Percentiles rank a stretch among this genome's conserved stretches.
Evolutionary conservation across 2,888 invertebrate species (phyloP).

Genomic region (Drosophila mettleri): DNA sequence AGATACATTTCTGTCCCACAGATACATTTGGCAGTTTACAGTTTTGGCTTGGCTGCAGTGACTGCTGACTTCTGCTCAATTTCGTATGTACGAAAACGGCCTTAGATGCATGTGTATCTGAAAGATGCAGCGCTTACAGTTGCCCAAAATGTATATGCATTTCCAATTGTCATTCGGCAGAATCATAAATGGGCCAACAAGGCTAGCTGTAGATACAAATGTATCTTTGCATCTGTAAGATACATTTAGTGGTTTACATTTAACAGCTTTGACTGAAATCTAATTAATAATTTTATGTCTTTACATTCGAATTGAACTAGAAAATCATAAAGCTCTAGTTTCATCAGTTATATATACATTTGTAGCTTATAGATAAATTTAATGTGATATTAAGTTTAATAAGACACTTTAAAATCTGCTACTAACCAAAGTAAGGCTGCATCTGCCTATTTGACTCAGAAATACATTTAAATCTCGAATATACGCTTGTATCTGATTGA

Average conservation of each 20-base stretch:
- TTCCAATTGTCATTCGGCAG: neutral
- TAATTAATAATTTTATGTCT: neutral
- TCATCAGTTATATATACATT: no score
- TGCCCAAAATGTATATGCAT: neutral
- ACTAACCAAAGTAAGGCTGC: neutral
- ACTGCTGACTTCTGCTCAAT: no score
- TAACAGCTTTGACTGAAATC: neutral
- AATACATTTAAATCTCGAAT: neutral
- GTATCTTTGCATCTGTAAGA: neutral
- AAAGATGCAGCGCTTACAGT: neutral
- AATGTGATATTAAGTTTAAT: neutral
- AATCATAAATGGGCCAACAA: neutral
- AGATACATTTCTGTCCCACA: slow-evolving; percentile 44
- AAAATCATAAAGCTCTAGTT: no score
- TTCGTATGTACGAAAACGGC: no score
- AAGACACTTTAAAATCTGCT: neutral
- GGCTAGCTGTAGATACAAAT: neutral
- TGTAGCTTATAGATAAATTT: neutral
- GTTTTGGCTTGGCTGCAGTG: slow-evolving; percentile 42
- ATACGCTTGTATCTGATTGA: no score
- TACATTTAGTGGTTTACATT: neutral
- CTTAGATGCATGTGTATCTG: slow-evolving; percentile 1
- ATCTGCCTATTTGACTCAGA: neutral
- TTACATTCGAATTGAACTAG: neutral
- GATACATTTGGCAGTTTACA: slow-evolving; percentile 22